Percentiles rank a stretch among this genome's conserved stretches.
These are phyloP conservation scores for Xanthia icteritia DNA, from an alignment of 2,888 invertebrate species.

Conservation along the genomic window DNA sequence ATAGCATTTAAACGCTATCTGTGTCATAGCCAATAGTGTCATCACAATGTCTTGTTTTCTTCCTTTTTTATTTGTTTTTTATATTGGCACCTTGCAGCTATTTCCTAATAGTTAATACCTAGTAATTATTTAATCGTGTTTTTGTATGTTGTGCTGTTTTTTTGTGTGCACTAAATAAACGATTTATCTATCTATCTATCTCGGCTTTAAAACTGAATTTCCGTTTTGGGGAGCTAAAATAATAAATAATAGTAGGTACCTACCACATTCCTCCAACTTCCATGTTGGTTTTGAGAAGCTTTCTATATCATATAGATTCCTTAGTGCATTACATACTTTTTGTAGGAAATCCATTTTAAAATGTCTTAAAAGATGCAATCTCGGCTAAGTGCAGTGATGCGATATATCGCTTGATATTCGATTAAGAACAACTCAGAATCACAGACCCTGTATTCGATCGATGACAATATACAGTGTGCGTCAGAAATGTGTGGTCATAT, in stretches of 20 bases:
- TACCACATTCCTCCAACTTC: neutral
- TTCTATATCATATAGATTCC: neutral
- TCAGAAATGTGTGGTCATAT: neutral
- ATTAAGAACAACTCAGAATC: neutral
- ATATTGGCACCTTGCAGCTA: too few species aligned
- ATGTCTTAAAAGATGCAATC: neutral
- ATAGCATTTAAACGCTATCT: conserved; percentile 41
- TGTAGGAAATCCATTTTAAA: neutral
- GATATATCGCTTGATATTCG: neutral
- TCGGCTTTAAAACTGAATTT: conserved; percentile 12
- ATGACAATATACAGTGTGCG: neutral
- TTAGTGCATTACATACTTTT: neutral
- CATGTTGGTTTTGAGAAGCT: neutral
- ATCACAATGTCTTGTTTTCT: too few species aligned
- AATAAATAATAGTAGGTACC: neutral
- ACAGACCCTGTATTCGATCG: neutral
- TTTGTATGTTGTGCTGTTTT: too few species aligned
- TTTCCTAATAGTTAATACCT: too few species aligned
- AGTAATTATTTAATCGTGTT: too few species aligned
- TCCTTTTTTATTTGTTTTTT: too few species aligned
- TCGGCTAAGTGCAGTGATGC: neutral
- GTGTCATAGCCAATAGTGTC: too few species aligned
- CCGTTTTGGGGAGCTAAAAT: conserved; percentile 1
- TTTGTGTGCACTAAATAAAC: too few species aligned
- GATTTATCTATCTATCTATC: too few species aligned